Evolutionary conservation across 2,888 invertebrate genomes (phyloP).

Genomic region (Rambutsinella grinnellia): DNA sequence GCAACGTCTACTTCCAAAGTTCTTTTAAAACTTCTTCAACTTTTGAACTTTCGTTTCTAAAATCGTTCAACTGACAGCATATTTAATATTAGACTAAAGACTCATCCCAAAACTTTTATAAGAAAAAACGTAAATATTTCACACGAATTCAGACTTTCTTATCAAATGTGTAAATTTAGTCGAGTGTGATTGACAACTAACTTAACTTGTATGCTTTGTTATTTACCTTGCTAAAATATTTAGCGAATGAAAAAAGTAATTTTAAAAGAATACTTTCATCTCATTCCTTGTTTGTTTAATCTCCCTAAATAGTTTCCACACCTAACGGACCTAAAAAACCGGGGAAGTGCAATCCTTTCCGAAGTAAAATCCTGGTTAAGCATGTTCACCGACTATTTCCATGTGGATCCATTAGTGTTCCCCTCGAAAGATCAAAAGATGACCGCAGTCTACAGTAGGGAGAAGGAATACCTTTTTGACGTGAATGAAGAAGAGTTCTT

Average conservation of each 20-base stretch:
- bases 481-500: slow-evolving; percentile 75
- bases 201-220: too few relatives aligned
- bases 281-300: slow-evolving; percentile 1
- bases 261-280: too few relatives aligned
- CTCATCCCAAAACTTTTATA: too few relatives aligned
- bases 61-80: too few relatives aligned
- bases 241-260: background rate
- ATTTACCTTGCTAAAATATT: background rate
- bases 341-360: slow-evolving; percentile 74
- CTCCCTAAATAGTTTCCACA: slow-evolving; percentile 74
- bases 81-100: too few relatives aligned
- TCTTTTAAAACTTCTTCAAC: too few relatives aligned
- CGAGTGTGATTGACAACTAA: too few relatives aligned
- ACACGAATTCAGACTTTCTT: too few relatives aligned
- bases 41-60: too few relatives aligned
- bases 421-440: slow-evolving; percentile 84
- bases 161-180: too few relatives aligned
- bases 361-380: slow-evolving; percentile 74
- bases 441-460: slow-evolving; percentile 89
- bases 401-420: slow-evolving; percentile 80
- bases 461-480: slow-evolving; percentile 85
- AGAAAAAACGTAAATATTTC: too few relatives aligned
- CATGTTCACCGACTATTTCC: slow-evolving; percentile 74
- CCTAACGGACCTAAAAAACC: slow-evolving; percentile 75
- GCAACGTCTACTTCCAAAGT: slow-evolving; percentile 10